Conservation (phyloP, 2,797 vertebrate species). For the Falco concolor region DNA sequence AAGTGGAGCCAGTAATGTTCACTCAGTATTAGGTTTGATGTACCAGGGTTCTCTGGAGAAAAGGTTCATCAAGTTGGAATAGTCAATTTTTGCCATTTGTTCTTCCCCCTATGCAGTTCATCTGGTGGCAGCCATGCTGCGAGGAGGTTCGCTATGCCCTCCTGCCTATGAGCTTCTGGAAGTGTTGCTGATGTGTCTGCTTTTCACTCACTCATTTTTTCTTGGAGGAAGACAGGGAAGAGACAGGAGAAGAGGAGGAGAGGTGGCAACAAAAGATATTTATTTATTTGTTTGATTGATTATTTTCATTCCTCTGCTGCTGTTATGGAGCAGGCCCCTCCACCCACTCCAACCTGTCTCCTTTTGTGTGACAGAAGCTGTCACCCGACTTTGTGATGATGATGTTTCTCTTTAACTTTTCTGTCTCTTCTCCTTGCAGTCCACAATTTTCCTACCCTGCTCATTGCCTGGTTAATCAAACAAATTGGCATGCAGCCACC, state of each 20-base stretch:
- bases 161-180: not conserved
- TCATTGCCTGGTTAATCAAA: not conserved
- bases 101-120: not conserved
- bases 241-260: not conserved
- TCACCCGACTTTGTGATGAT: not conserved
- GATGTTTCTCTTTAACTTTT: not conserved
- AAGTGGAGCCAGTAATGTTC: not conserved
- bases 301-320: not conserved
- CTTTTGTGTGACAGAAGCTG: not conserved
- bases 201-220: fast-evolving
- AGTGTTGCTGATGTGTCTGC: not conserved
- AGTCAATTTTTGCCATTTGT: not conserved
- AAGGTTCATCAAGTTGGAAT: not conserved
- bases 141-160: not conserved
- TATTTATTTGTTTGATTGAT: fast-evolving
- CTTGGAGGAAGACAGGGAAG: not conserved
- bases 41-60: not conserved
- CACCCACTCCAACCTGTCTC: not conserved
- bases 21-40: not conserved
- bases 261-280: not conserved
- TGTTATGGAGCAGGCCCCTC: not conserved
- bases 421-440: not conserved
- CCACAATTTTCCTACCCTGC: not conserved
- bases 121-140: not conserved
- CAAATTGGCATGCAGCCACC: not conserved